These are phyloP conservation scores for Telmatochromis brichardi DNA, from an alignment of 2,113 vertebrate species.

Conservation along the genomic window DNA sequence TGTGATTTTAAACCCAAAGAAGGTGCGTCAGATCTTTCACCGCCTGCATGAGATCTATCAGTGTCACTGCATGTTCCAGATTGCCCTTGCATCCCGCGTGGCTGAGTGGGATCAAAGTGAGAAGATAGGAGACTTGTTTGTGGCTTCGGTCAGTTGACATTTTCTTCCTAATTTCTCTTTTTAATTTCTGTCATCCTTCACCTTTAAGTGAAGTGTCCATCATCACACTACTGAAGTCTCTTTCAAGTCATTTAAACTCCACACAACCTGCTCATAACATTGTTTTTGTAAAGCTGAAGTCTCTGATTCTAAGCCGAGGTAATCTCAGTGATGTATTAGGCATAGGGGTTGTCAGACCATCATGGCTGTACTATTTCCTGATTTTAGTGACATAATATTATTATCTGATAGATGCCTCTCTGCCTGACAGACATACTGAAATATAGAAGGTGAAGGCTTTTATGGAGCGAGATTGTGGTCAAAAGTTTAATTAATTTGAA, in stretches of 20 bases:
- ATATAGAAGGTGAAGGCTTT: neutral
- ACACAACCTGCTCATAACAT: neutral
- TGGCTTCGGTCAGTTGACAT: slow-evolving; percentile 77
- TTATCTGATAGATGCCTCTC: neutral
- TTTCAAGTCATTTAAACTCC: neutral
- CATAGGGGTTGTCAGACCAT: neutral
- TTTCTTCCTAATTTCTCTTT: neutral
- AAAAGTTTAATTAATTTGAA: neutral
- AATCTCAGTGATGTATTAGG: neutral
- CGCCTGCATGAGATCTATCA: slow-evolving; percentile 83
- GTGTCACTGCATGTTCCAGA: slow-evolving; percentile 92
- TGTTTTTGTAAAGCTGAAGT: neutral
- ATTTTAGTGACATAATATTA: neutral
- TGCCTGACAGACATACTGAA: neutral
- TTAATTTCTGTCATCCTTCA: neutral
- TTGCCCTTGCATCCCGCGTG: slow-evolving; percentile 81
- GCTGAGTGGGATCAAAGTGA: slow-evolving; percentile 83
- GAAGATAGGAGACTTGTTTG: slow-evolving; percentile 87
- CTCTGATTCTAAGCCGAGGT: neutral
- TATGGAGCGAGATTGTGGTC: neutral
- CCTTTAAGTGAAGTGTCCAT: neutral
- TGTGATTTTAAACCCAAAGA: slow-evolving; percentile 74
- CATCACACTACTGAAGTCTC: neutral
- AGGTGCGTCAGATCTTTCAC: slow-evolving; percentile 82
- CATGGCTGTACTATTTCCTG: neutral